Percentiles rank a stretch among this genome's conserved stretches.
Conservation (phyloP, 2,888 invertebrate genomes). For the Eutolmus rufibarbis region DNA sequence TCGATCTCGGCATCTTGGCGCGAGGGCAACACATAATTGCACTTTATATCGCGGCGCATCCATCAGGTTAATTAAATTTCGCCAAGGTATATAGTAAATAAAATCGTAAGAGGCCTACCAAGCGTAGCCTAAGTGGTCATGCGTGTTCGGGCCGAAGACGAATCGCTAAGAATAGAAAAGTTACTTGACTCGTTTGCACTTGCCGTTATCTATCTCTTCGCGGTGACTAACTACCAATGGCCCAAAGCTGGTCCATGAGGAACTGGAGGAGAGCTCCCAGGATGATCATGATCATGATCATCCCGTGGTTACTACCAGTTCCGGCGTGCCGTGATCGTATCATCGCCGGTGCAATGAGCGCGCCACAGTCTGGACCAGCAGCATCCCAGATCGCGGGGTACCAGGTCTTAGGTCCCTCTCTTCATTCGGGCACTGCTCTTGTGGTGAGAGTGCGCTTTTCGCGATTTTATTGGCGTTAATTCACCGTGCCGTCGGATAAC, state of each 20-base stretch:
- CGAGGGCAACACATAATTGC: conserved; percentile 27
- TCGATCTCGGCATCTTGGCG: neutral
- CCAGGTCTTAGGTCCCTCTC: neutral
- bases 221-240: neutral
- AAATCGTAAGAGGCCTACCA: conserved; percentile 1
- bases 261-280: neutral
- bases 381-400: neutral
- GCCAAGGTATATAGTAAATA: conserved; percentile 12
- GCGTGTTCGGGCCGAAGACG: conserved; percentile 11
- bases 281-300: conserved; percentile 19
- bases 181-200: conserved; percentile 37
- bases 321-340: neutral
- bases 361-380: neutral
- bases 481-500: conserved; percentile 18
- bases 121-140: conserved; percentile 30
- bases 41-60: conserved; percentile 10
- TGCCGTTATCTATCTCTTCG: conserved; percentile 28
- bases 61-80: conserved; percentile 36
- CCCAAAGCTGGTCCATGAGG: neutral
- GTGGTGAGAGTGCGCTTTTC: neutral
- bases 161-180: conserved; percentile 34
- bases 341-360: neutral
- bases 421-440: neutral
- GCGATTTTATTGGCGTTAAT: conserved; percentile 29
- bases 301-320: neutral